Base-by-base conservation (phyloP, 2,888 invertebrate genomes). In the Aricia artaxerxes region DNA sequence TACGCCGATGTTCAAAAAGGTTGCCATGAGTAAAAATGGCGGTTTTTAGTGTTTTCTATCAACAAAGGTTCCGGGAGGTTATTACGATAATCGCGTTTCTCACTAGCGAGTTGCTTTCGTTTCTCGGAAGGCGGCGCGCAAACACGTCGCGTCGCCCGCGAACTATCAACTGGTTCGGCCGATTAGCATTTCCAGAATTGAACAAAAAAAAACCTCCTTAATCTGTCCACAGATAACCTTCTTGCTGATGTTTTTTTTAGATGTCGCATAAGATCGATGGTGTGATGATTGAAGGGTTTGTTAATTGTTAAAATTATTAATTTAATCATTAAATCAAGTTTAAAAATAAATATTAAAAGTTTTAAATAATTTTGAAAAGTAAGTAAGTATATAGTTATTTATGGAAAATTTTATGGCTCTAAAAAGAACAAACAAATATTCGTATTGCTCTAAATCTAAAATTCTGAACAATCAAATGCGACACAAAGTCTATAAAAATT, bases 11-110 rank as follows among this genome's bases (percentile, higher is more conserved):
- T 61, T 61, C 6, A 24, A 61, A 16, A 4, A 61, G 61, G 78
- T 82, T 79, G 81, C 69, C 40, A 78, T 78, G 76, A 79, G 79
- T 80, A 82, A 82, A 81, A 80, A 69, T 76, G n/a, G 49, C 5
- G 16, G 53, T n/a, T 78, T 77, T 83, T 83, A 84, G 82, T 81
- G 84, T 82, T 85, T 85, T 86, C 83, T 88, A 87, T 88, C 88
- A 86, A 87, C 85, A 86, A 88, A 85, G 86, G 87, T 92, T 91
- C 91, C 90, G 88, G 90, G 91, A 91, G 91, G 89, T 91, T 92
- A 91, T 93, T 93, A 93, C 91, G 88, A 89, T 93, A 93, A 94
- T 93, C 90, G 89, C 89, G 87, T 91, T 93, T 93, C 92, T 90
- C 88, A 90, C 92, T 90, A 92, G 89, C 84, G 87, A 85, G 89